Base-by-base conservation (phyloP, 2,797 vertebrate species). In the Rhinogobio ventralis region DNA sequence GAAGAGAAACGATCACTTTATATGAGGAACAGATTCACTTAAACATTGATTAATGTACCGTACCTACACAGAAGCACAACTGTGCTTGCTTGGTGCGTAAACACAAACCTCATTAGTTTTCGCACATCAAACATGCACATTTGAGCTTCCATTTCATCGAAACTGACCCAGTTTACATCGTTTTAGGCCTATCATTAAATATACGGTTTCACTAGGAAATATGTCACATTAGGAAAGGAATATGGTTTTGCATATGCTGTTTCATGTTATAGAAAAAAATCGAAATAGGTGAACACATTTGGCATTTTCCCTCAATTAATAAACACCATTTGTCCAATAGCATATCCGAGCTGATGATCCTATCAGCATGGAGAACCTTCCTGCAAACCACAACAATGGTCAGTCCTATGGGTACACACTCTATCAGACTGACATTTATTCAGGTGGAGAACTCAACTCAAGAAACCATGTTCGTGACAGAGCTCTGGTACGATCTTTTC, bases 341-440 rank as follows among this genome's bases (percentile, higher is more conserved):
- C 94, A 95, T 1, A 25, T 94, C 55, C 93, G 86, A 83, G 96
- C 95, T 10, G 96, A 97, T 68, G 67, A 85, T 5, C 96, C 97
- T 0, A 72, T 98, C 80, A 99, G 96, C 91, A 97, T 97, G 96
- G 97, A 99, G 92, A 97, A 96, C 10, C 92, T 99, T 60, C 95
- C 93, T 0, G 91, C 96, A 6, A 97, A 97, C 7, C 91, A 94
- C 9, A 95, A 94, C 83, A 95, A 92, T 0, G 97, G 97, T 67
- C 98, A 99, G 92, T 94, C 96, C 0, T 96, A 96, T 1, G 98
- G 97, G 0, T 99, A 98, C 30, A 95, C 95, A 0, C 94, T 99
- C 60, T 99, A 99, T 0, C 97, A 98, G 93, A 96, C 96, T 5
- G 93, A 93, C 73, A 95, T 98, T 64, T 92, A 89, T 71, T 92